A percentile compares a stretch with the other conserved stretches of the same genome.
phyloP scores from a whole-genome alignment of 2,113 vertebrate species.

The Perca fluviatilis region DNA sequence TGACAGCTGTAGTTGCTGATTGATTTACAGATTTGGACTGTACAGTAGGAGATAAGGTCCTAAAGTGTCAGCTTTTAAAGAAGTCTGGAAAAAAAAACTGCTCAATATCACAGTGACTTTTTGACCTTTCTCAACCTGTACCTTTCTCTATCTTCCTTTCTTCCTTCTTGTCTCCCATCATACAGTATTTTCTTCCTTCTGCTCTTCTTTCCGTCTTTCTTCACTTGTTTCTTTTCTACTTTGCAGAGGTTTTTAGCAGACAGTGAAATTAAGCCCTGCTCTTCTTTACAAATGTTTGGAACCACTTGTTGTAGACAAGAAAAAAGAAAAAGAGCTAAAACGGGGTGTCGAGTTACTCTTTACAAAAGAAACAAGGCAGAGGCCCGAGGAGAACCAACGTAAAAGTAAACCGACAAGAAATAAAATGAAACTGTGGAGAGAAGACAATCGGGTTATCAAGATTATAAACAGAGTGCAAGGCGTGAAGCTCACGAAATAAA shows the following conservation, averaged over 20 bases:
- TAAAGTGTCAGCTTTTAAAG: background rate
- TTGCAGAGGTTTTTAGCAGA: background rate
- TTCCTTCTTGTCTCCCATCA: background rate
- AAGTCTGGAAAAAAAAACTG: background rate
- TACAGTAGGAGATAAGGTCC: background rate
- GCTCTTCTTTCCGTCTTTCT: no score
- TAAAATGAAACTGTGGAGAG: background rate
- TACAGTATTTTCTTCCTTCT: background rate
- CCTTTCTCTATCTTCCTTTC: no score
- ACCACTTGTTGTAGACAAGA: background rate
- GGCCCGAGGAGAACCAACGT: background rate
- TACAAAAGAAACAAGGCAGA: background rate
- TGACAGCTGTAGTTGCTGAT: background rate
- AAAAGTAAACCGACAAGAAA: background rate
- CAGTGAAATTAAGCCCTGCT: background rate
- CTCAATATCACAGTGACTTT: background rate
- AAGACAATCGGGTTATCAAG: background rate
- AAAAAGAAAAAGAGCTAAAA: background rate
- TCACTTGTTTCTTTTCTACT: background rate
- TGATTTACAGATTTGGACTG: background rate
- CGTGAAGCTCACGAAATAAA: slow-evolving; percentile 13
- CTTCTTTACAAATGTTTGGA: background rate
- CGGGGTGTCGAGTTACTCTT: background rate
- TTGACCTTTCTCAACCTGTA: background rate
- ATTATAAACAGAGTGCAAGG: slow-evolving; percentile 22